Evolutionary conservation across 2,113 vertebrate species (phyloP).

Genomic region (Coptodon rendalli): DNA sequence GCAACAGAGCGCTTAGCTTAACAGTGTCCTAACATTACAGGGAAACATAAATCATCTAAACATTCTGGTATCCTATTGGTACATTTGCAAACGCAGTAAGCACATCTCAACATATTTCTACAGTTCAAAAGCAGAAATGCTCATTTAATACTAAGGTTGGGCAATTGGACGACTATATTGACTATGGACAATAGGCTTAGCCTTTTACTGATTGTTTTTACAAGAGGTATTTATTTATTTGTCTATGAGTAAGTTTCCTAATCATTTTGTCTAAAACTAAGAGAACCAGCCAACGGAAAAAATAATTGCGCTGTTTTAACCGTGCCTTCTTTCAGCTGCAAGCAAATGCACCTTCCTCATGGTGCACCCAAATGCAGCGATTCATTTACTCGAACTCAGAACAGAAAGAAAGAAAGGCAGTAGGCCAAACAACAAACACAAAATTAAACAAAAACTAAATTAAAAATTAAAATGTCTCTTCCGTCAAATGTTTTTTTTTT

Average conservation of each 20-base stretch:
- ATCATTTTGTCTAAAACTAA: background rate
- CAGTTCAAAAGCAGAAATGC: background rate
- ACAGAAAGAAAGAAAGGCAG: background rate
- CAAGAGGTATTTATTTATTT: background rate
- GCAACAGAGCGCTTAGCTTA: background rate
- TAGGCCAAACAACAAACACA: background rate
- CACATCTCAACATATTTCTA: background rate
- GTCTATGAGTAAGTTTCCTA: background rate
- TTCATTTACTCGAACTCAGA: rapidly evolving
- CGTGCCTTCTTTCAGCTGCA: rapidly evolving
- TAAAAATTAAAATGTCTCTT: background rate
- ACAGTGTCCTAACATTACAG: background rate
- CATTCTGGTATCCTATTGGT: background rate
- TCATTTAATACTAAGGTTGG: background rate
- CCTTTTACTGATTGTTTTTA: background rate
- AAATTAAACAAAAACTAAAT: background rate
- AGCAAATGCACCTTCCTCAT: background rate
- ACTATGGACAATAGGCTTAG: background rate
- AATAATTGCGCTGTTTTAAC: rapidly evolving
- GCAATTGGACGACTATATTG: background rate
- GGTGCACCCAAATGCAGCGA: background rate
- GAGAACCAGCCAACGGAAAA: background rate
- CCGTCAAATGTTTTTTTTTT: rapidly evolving
- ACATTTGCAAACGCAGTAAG: background rate
- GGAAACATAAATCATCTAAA: background rate